These are phyloP conservation scores for Papilio helenus DNA, from an alignment of 1,140 invertebrate genomes.

Conservation along the genomic window DNA sequence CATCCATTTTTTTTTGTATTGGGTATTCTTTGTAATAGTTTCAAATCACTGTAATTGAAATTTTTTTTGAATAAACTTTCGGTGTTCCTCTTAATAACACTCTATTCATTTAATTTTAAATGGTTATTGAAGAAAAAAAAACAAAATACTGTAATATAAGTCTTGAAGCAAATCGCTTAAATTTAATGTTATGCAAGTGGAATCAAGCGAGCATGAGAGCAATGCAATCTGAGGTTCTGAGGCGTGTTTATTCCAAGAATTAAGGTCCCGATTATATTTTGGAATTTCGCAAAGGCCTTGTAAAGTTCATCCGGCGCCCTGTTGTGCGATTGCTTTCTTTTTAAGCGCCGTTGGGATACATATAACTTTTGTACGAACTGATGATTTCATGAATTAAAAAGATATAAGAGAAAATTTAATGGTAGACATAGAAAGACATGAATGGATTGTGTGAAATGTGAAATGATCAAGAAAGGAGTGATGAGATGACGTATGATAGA, in stretches of 20 bases:
- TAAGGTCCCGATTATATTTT: conserved; percentile 4
- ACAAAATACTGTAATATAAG: neutral
- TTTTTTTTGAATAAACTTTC: neutral
- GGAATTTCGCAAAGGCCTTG: neutral
- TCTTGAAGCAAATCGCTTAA: neutral
- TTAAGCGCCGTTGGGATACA: neutral
- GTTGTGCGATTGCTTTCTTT: conserved; percentile 11
- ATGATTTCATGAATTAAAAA: no score
- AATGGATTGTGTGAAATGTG: no score
- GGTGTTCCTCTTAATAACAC: neutral
- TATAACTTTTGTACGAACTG: no score
- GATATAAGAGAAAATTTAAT: no score
- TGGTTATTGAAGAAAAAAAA: neutral
- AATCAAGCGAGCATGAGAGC: neutral
- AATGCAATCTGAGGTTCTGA: conserved; percentile 8
- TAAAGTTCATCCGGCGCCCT: neutral
- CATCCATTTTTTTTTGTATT: no score
- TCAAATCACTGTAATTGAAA: neutral
- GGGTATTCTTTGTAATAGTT: no score
- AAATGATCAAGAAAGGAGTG: no score
- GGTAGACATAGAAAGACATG: no score
- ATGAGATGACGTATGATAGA: no score
- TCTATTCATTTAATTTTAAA: no score
- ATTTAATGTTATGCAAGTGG: conserved; percentile 9
- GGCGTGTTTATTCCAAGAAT: conserved; percentile 13